A percentile compares a stretch with the other conserved stretches of the same genome.
These are phyloP conservation scores for Epistrophe eligans DNA, from an alignment of 2,888 invertebrate genomes.

Conservation along the genomic window DNA sequence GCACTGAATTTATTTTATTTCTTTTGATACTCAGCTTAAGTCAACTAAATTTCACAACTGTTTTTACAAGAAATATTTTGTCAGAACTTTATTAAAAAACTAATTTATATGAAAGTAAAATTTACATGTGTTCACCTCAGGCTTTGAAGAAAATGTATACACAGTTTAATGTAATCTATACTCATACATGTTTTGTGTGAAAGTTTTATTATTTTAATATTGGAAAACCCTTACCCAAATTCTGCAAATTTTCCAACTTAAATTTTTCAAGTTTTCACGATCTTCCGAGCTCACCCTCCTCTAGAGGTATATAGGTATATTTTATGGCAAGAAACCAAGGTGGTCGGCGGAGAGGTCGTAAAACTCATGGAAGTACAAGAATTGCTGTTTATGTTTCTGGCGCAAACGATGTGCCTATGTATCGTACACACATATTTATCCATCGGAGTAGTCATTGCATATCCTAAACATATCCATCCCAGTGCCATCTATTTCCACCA, in stretches of 20 bases:
- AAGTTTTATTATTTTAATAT: background rate
- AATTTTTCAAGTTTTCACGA: background rate
- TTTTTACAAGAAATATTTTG: too few species aligned
- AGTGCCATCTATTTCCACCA: constrained; percentile 60
- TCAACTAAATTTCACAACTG: too few species aligned
- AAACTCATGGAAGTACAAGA: constrained; percentile 63
- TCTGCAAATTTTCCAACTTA: background rate
- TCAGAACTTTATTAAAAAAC: too few species aligned
- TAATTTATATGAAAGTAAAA: too few species aligned
- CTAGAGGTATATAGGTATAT: background rate
- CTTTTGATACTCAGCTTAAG: too few species aligned
- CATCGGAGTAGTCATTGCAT: constrained; percentile 60
- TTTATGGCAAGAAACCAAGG: constrained; percentile 55
- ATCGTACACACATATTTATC: constrained; percentile 32
- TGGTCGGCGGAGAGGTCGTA: constrained; percentile 43
- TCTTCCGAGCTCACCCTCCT: background rate
- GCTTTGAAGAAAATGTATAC: too few species aligned
- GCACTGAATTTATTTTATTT: too few species aligned
- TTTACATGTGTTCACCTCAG: too few species aligned
- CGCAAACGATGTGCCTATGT: background rate
- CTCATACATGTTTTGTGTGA: too few species aligned
- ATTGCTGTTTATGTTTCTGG: constrained; percentile 34
- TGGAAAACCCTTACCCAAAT: background rate
- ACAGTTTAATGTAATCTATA: too few species aligned
- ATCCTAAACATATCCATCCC: constrained; percentile 69